Evolutionary conservation across 2,888 invertebrate genomes (phyloP), one percentile per base, ranked within the genome.

Genomic region (Archaeoteleia sp.): DNA sequence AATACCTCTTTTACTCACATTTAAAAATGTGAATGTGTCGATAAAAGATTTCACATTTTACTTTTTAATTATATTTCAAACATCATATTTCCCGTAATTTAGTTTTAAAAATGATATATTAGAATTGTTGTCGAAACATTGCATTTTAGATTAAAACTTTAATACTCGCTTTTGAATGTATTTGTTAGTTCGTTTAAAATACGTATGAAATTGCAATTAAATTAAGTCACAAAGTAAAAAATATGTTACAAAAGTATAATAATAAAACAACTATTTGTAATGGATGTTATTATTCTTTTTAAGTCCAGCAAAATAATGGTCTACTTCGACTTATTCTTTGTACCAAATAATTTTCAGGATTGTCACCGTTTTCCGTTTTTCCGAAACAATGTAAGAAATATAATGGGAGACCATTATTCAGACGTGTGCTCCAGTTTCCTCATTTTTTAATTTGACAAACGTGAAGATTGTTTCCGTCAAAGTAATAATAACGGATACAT

Each of bases 291-390:
- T 34, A 39, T 55, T 63, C 62, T 55, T 63, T 45, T 23, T 54
- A 49, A 48, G 48, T 55, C 55, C 55, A 15, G 63, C 43, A 30
- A 55, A 63, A 49, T 55, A 63, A 63, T 63, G 55, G 55, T 49
- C 55, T 23, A 9, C 45, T 55, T 43, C 37, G 45, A 55, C 42
- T 43, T 37, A 43, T 45, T 65, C 51, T 63, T 55, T 65, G 40
- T 57, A 51, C 51, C 55, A 57, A 57, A 57, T 57, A 45, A 37
- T 49, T 51, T 32, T 43, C 45, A 39, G 37, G 37, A 43, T 34
- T 57, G 55, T 57, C 51, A 51, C 20, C 20, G 39, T 39, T 63
- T 65, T 32, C 54, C 30, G 43, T 8, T 65, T 57, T 54, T 49
- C 43, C 30, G 48, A 63, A 63, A 55, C 62, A 49, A 55, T 63